Conservation (phyloP, 2,888 invertebrate genomes). For the Uloborus plumipes region DNA sequence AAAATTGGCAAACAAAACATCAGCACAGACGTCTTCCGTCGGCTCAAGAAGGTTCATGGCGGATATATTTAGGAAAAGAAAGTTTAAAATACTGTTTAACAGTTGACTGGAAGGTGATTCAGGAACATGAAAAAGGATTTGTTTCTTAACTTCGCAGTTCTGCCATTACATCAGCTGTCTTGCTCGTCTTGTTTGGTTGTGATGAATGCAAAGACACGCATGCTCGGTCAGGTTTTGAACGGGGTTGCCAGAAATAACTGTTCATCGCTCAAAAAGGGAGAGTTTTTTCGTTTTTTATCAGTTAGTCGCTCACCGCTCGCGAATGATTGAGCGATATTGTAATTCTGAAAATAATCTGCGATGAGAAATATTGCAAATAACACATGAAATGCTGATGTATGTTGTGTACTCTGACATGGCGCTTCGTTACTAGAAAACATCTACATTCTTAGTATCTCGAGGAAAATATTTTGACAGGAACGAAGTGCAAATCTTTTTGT, state of each 20-base stretch:
- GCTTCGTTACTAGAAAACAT: no score
- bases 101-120: background rate
- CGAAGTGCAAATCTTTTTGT: no score
- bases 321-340: no score
- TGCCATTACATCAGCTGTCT: constrained; percentile 63
- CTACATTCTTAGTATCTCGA: no score
- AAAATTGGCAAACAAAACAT: constrained; percentile 94
- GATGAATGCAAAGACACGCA: background rate
- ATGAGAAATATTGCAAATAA: no score
- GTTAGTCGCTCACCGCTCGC: no score
- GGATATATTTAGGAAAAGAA: background rate
- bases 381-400: no score
- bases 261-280: background rate
- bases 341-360: no score
- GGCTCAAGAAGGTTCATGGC: constrained; percentile 79
- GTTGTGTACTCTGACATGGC: no score
- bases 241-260: background rate
- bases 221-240: background rate
- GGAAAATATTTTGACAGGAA: no score
- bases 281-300: no score
- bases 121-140: constrained; percentile 5
- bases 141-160: constrained; percentile 40
- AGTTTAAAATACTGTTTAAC: constrained; percentile 6
- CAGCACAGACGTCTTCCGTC: constrained; percentile 83
- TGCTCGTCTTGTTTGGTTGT: constrained; percentile 22